Percentiles rank a stretch among this genome's conserved stretches.
Conservation (phyloP, 2,113 vertebrate species). For the Clarias gariepinus region DNA sequence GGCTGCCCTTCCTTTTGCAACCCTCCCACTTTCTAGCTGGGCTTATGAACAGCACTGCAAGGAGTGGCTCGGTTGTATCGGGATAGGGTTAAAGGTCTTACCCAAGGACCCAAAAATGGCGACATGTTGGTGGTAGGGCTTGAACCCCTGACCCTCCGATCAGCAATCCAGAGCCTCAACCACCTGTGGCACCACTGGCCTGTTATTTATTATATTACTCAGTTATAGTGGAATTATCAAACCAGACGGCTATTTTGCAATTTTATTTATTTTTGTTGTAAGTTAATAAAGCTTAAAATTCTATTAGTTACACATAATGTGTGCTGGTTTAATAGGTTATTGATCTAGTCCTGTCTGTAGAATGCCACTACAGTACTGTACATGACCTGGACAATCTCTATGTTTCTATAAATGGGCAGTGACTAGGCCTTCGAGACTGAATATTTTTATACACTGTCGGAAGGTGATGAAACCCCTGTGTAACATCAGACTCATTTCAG, state of each 20-base stretch:
- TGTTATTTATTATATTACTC: neutral
- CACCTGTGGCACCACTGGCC: too few relatives aligned
- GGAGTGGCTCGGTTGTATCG: too few relatives aligned
- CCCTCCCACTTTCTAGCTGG: too few relatives aligned
- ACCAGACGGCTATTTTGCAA: neutral
- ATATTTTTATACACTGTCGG: neutral
- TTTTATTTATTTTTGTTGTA: neutral
- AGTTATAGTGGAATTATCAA: neutral
- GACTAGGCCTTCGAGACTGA: neutral
- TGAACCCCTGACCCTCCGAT: too few relatives aligned
- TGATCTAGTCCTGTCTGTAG: neutral
- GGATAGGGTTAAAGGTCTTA: too few relatives aligned
- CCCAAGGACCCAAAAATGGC: too few relatives aligned
- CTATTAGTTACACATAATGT: neutral
- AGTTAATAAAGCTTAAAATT: neutral
- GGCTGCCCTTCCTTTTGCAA: too few relatives aligned
- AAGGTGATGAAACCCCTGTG: neutral
- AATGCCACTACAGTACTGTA: neutral
- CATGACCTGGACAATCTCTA: neutral
- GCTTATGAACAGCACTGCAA: too few relatives aligned
- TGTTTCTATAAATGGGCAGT: constrained; percentile 2
- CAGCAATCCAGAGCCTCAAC: too few relatives aligned
- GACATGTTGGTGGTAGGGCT: too few relatives aligned
- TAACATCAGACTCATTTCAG: neutral
- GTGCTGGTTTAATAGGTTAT: neutral